These are phyloP conservation scores for Phaethornis superciliosus DNA, from an alignment of 2,113 vertebrate species.

Conservation along the genomic window DNA sequence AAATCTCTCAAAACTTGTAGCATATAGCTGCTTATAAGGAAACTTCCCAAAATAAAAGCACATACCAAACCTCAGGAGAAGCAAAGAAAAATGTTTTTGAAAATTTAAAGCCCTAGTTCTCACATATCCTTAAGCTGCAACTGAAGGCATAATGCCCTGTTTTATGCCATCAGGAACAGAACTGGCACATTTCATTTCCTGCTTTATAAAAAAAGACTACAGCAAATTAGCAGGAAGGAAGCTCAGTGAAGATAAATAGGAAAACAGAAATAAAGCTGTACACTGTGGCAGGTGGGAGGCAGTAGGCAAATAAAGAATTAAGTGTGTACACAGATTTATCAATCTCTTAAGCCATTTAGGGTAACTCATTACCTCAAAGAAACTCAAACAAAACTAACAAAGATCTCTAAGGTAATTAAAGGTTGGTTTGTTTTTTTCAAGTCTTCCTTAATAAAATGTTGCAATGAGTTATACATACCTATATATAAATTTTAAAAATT, in stretches of 20 bases:
- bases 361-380: background rate
- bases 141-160: background rate
- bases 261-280: background rate
- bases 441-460: background rate
- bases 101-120: background rate
- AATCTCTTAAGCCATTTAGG: background rate
- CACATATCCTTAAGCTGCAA: background rate
- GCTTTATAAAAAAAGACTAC: background rate
- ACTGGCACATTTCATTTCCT: conserved; percentile 16
- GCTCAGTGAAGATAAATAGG: background rate
- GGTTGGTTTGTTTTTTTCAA: background rate
- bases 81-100: background rate
- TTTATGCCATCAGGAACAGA: background rate
- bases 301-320: background rate
- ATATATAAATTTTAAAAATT: background rate
- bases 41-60: background rate
- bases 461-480: background rate
- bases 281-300: background rate
- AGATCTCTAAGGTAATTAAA: background rate
- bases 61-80: background rate
- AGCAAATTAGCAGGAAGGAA: conserved; percentile 8
- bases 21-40: background rate
- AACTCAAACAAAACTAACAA: background rate
- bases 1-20: background rate
- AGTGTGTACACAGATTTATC: background rate